Evolutionary conservation across 2,888 invertebrate genomes (phyloP), one percentile per base, ranked within the genome.

Genomic region (Spilosoma lubricipeda): DNA sequence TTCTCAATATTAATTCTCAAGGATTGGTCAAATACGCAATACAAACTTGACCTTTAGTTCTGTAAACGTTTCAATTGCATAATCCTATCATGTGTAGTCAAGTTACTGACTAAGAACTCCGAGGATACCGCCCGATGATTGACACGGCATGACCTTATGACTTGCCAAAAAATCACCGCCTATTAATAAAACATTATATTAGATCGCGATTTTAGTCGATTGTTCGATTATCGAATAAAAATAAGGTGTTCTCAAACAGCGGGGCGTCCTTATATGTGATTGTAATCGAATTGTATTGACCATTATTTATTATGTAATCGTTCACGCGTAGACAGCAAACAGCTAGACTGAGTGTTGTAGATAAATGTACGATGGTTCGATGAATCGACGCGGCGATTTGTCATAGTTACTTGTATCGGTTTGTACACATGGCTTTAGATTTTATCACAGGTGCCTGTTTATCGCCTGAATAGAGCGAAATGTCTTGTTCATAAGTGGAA

Each of bases 321-420:
- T 78, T 85, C 79, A 80, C 76, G 75, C 77, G 71, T 74, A 72
- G 85, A 81, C 81, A 81, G 74, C 77, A 81, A 86, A 86, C 86
- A 87, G 85, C 85, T 87, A 85, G 85, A 85, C 75, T 84, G 80
- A 84, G 81, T 80, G 77, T 80, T 76, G 77, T 85, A 83, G 86
- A 86, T 86, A 75, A 80, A 80, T 80, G 70, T 52, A 69, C 79
- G 83, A 82, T 74, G 77, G 77, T 84, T 85, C 86, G 87, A 88
- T 90, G 86, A 84, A 86, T 86, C 79, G 85, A 79, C 76, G 68
- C 72, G 78, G 70, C 88, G 87, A 91, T 92, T 90, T 90, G 90
- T 92, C 91, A 90, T 86, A 85, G 52, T 56, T 56, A 87, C 79
- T 74, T 70, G 74, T 82, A 82, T 80, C 77, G 77, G 48, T 76